Percentiles rank a stretch among this genome's conserved stretches.
Evolutionary conservation across 53 echinoderm and acorn worm species (phyloP).

Genomic region (Stichopus horrens): DNA sequence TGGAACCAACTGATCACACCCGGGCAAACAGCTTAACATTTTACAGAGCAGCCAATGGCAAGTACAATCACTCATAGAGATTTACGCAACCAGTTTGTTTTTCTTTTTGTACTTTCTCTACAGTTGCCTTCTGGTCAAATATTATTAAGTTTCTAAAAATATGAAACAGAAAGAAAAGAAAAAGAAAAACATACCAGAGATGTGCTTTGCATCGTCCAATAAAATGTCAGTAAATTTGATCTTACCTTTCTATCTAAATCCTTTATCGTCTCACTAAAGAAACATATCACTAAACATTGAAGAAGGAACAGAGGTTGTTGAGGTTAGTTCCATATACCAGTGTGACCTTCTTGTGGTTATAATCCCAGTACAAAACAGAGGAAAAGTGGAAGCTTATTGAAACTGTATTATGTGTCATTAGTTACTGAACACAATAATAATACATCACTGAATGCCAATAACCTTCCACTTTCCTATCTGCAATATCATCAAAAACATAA

Average conservation of each 20-base stretch:
- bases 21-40: no score
- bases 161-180: background rate
- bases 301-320: constrained; percentile 7
- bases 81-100: no score
- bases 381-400: background rate
- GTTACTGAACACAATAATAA: background rate
- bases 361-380: background rate
- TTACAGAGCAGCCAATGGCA: no score
- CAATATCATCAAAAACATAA: background rate
- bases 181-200: background rate
- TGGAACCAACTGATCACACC: no score
- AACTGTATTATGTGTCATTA: background rate
- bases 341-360: no score
- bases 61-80: no score
- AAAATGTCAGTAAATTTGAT: no score
- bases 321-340: background rate
- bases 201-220: background rate
- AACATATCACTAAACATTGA: constrained; percentile 34
- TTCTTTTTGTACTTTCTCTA: no score
- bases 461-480: background rate
- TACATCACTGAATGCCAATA: background rate
- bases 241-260: constrained; percentile 20
- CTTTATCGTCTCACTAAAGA: constrained; percentile 44
- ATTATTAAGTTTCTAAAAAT: background rate
- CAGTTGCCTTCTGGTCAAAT: no score